Conservation (phyloP, 2,113 vertebrate genomes). For the Rallus limicola region DNA sequence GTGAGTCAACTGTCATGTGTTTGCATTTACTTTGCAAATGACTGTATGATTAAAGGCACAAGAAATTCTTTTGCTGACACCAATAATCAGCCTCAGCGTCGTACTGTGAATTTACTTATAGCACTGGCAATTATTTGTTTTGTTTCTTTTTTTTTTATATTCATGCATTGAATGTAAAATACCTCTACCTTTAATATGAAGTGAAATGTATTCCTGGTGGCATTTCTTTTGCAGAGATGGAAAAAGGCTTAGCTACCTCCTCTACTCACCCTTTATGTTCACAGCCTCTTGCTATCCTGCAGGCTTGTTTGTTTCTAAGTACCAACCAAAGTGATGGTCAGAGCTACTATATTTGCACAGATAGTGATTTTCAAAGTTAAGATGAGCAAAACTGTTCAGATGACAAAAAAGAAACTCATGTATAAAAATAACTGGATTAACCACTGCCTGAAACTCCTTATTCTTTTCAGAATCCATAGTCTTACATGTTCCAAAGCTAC, state of each 20-base stretch:
- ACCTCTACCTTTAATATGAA: not conserved
- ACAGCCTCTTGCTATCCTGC: not conserved
- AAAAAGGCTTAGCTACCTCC: not conserved
- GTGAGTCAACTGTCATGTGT: not conserved
- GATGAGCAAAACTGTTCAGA: not conserved
- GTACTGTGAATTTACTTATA: not conserved
- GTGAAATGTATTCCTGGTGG: not conserved
- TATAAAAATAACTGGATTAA: not conserved
- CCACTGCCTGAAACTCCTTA: not conserved
- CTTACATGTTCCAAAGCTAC: not conserved
- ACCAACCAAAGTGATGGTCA: not conserved
- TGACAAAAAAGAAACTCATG: not conserved
- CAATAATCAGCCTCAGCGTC: not conserved
- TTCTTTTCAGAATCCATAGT: not conserved
- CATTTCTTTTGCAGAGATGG: not conserved
- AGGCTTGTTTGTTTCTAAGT: not conserved
- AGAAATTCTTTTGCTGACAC: not conserved
- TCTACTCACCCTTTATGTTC: not conserved
- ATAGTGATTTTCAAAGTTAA: not conserved
- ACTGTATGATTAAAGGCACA: not conserved
- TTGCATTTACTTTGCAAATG: not conserved
- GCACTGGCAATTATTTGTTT: not conserved
- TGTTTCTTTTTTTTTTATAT: not conserved
- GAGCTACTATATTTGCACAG: not conserved
- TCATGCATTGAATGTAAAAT: not conserved